Conservation (phyloP, 2,113 vertebrate species). For the Herpailurus yagouaroundi region DNA sequence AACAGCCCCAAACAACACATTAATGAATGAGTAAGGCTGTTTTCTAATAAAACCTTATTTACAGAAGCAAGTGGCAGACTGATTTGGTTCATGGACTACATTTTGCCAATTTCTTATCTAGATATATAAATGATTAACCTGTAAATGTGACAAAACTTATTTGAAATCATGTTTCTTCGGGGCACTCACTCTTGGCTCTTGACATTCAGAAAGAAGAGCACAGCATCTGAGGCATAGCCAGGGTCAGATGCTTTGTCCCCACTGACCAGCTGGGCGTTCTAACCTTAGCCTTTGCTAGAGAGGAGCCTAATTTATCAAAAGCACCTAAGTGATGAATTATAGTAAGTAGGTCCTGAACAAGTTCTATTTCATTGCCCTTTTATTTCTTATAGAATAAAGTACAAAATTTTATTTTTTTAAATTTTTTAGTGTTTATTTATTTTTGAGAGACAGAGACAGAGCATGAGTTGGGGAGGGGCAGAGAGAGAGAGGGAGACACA, state of each 20-base stretch:
- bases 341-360: background rate
- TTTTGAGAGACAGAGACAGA: too few relatives aligned
- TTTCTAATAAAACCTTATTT: background rate
- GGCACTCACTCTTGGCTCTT: background rate
- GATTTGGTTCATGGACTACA: background rate
- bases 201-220: background rate
- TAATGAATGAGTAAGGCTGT: background rate
- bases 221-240: background rate
- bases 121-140: background rate
- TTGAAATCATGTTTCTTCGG: background rate
- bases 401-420: background rate
- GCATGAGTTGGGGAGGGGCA: too few relatives aligned
- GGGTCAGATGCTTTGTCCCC: background rate
- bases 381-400: background rate
- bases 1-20: background rate
- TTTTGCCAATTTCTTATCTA: background rate
- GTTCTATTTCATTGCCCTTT: background rate
- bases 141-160: background rate
- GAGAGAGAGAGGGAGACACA: too few relatives aligned
- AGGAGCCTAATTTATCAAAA: background rate
- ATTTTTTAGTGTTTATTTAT: too few relatives aligned
- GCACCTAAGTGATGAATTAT: background rate
- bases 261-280: background rate
- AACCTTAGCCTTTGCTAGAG: background rate
- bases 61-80: background rate